Base-by-base conservation (phyloP, 2,888 invertebrate species). In the Coelinius sp. region DNA sequence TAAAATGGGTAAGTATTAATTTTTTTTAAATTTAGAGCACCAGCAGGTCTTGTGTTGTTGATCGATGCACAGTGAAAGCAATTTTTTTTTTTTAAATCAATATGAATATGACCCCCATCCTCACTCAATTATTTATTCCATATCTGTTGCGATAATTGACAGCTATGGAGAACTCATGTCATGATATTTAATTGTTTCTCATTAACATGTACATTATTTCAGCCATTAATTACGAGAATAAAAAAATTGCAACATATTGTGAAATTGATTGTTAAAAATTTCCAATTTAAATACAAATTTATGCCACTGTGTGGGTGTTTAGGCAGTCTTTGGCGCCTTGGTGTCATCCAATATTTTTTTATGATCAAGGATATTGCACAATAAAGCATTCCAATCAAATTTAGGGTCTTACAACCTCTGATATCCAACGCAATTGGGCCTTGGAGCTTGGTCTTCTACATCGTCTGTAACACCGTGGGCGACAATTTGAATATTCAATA, bases 401-500 rank as follows among this genome's bases (percentile, higher is more conserved):
- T 75, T 75, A 70, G 73, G 70, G 73, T 76, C 75, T 76, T 75
- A 70, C 72, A 74, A 77, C 75, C 71, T 73, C 8, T 76, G 72
- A 78, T 75, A 78, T 75, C 70, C 71, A 71, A 74, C 38, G 72
- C 76, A n/a, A 73, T 76, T 75, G 77, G 75, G 62, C 73, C 41
- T 67, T 63, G 68, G 69, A 63, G 46, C 8, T 63, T 31, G 14
- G n/a, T n/a, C n/a, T n/a, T 44, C 44, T 14, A 44, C 44, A 44
- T 17, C 14, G 12, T 8, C 44, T n/a, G 44, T 44, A 5, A 10
- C n/a, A 44, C 78, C 81, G 85, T 85, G 82, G 85, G 85, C 79
- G 83, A 44, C 7, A 46, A 27, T 75, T 77, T 85, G 85, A 85
- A 84, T 85, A 85, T 85, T 85, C 82, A 84, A 82, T 82, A 76